Evolutionary conservation across 2,113 vertebrate species (phyloP), one percentile per base, ranked within the genome.

Genomic region (Trematomus loennbergii): DNA sequence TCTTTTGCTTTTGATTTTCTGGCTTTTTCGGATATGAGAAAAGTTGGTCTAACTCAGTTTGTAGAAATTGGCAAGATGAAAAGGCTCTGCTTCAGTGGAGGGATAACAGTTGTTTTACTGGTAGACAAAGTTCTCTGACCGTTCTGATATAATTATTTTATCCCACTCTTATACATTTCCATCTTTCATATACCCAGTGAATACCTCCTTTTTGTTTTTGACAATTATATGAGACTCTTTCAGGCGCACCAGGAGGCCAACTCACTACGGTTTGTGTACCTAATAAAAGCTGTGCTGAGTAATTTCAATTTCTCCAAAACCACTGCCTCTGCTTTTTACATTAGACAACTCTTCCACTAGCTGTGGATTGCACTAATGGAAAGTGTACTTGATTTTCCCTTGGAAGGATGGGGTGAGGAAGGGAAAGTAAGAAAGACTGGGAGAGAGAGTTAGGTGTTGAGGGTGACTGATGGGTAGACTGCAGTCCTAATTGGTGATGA

Each of bases 261-360:
- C 69, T 87, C 75, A 67, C 78, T 49, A 75, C 74, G 77, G 66
- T 91, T 91, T 87, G 91, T 92, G 85, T 83, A 75, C 60, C 71
- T 86, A 81, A 88, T 91, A 89, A 92, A 93, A 94, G 73, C 79
- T 33, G 72, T 59, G 74, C 85, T 82, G 83, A 83, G 89, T 91
- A 80, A 93, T 92, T 94, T 91, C 45, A 87, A 73, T 89, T 92
- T 85, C 63, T 83, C 75, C 84, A 72, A 87, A 90, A 72, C 57
- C 20, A 63, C 73, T 78, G 78, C 62, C 75, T 78, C 60, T 72
- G 58, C 67, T 70, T 82, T 84, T 82, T 73, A 80, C 72, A 84
- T 78, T 77, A 75, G 59, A 67, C 69, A 81, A 64, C 82, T 79
- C 49, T 64, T 78, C 58, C 36, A 74, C 83, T 64, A 58, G 36